Percentiles rank a stretch among this genome's conserved stretches.
Evolutionary conservation across 1,140 invertebrate genomes (phyloP).

Genomic region (Heliconius nattereri): DNA sequence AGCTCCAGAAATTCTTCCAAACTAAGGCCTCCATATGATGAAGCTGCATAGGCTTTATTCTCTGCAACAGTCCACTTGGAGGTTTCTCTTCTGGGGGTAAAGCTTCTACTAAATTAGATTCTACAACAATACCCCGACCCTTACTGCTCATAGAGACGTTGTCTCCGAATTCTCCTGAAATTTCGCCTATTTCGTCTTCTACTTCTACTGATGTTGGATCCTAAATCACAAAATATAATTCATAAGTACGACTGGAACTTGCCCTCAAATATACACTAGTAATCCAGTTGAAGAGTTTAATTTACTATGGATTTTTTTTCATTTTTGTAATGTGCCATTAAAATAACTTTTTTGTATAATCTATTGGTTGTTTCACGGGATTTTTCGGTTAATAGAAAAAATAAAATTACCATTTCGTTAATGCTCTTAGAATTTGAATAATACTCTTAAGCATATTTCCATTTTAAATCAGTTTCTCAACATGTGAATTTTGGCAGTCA

Average conservation of each 20-base stretch:
- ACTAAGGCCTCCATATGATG: constrained; percentile 91
- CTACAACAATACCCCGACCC: constrained; percentile 81
- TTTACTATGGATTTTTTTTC: too few relatives aligned
- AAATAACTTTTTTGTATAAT: background rate
- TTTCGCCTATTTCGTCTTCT: constrained; percentile 86
- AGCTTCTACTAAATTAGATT: constrained; percentile 74
- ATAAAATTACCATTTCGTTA: constrained; percentile 24
- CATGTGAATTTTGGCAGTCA: constrained; percentile 10
- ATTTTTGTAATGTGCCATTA: too few relatives aligned
- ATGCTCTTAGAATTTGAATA: constrained; percentile 32
- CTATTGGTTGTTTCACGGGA: background rate
- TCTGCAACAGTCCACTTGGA: constrained; percentile 77
- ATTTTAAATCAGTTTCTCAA: constrained; percentile 19
- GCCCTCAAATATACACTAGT: too few relatives aligned
- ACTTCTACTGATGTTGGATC: constrained; percentile 83
- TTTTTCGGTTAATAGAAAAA: background rate
- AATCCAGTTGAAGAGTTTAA: too few relatives aligned
- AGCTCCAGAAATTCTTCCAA: constrained; percentile 95
- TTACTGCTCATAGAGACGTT: constrained; percentile 89
- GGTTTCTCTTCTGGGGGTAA: constrained; percentile 84
- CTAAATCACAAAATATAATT: constrained; percentile 41
- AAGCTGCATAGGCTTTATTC: constrained; percentile 84
- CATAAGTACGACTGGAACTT: background rate
- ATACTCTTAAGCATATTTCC: constrained; percentile 13
- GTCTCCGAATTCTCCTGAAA: constrained; percentile 92